Evolutionary conservation across 1,140 invertebrate species (phyloP).

Genomic region (Lordiphosa mommai): DNA sequence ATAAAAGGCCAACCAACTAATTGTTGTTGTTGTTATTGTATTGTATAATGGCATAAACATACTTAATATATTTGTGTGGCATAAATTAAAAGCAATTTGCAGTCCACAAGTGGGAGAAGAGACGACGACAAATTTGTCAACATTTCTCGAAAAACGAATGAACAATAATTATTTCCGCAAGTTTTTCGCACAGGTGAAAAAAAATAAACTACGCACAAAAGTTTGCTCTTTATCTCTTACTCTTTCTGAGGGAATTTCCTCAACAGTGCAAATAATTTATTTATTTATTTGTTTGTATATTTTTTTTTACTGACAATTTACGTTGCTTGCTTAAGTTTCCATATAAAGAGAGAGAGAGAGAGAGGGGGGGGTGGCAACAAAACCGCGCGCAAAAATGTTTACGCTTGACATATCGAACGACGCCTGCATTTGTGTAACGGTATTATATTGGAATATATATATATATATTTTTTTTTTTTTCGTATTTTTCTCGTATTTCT

Average conservation of each 20-base stretch:
- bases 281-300: constrained; percentile 17
- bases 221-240: background rate
- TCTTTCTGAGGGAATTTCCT: constrained; percentile 12
- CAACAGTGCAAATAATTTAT: constrained; percentile 23
- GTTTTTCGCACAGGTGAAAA: constrained; percentile 36
- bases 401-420: constrained; percentile 16
- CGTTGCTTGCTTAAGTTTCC: constrained; percentile 8
- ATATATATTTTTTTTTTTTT: constrained; percentile 1
- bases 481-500: background rate
- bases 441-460: constrained; percentile 4
- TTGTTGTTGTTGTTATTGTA: constrained; percentile 14
- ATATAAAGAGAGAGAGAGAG: background rate
- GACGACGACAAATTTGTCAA: constrained; percentile 26
- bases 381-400: constrained; percentile 17
- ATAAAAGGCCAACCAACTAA: constrained; percentile 26
- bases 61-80: constrained; percentile 6
- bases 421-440: background rate
- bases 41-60: constrained; percentile 2
- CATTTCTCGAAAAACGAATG: constrained; percentile 9
- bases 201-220: constrained; percentile 9
- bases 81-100: constrained; percentile 45
- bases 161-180: constrained; percentile 44
- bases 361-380: background rate
- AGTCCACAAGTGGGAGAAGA: constrained; percentile 23
- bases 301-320: constrained; percentile 17